phyloP scores from a whole-genome alignment of 2,113 vertebrate genomes.

The Hemiprocne comata region DNA sequence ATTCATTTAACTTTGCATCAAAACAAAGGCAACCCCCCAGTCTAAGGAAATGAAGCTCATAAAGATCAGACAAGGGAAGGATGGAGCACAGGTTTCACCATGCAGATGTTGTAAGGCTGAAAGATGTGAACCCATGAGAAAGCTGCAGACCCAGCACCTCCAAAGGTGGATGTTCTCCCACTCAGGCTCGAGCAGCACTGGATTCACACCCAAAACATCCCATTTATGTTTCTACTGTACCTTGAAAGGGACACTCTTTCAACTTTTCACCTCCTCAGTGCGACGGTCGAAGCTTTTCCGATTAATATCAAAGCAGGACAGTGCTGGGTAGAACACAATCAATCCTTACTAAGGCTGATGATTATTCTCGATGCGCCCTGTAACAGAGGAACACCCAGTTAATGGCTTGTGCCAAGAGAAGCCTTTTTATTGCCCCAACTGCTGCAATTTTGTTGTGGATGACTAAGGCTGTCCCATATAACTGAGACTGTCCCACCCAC shows the following conservation, averaged over 20 bases:
- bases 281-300: fast-evolving
- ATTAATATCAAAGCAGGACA: not conserved
- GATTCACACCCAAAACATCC: not conserved
- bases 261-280: not conserved
- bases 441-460: not conserved
- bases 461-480: not conserved
- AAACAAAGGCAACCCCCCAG: not conserved
- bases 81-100: fast-evolving
- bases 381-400: not conserved
- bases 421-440: not conserved
- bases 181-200: not conserved
- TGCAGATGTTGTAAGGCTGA: not conserved
- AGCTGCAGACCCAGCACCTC: not conserved
- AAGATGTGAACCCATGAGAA: not conserved
- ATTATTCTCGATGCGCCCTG: not conserved
- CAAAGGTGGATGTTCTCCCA: not conserved
- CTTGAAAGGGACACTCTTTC: slow-evolving; percentile 29
- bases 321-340: not conserved
- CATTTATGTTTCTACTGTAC: not conserved
- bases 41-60: fast-evolving
- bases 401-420: not conserved
- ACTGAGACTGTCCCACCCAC: not conserved
- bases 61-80: fast-evolving
- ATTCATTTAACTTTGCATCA: not conserved
- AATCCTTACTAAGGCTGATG: slow-evolving; percentile 35